Evolutionary conservation across 2,113 vertebrate genomes (phyloP).

Genomic region (Noturus placidus): DNA sequence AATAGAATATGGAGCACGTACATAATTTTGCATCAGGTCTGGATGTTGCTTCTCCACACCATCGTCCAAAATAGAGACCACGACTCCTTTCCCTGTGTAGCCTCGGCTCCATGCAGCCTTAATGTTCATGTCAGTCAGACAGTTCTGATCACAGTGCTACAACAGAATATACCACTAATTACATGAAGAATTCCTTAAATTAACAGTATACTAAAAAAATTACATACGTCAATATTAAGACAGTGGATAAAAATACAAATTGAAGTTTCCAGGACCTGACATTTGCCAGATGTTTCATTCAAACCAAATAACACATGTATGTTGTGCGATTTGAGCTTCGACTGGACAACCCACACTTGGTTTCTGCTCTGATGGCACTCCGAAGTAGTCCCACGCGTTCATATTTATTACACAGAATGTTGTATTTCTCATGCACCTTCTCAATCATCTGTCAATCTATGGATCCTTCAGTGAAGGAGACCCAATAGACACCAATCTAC

Average conservation of each 20-base stretch:
- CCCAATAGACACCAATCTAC: not conserved
- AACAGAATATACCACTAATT: slow-evolving; percentile 22
- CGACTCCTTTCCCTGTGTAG: slow-evolving; percentile 91
- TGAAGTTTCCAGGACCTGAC: not conserved
- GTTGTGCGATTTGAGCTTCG: not conserved
- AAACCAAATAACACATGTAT: not conserved
- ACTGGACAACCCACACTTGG: not conserved
- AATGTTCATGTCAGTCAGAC: slow-evolving; percentile 90
- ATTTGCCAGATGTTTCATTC: not conserved
- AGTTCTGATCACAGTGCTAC: slow-evolving; percentile 85
- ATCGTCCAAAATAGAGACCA: slow-evolving; percentile 92
- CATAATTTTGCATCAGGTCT: slow-evolving; percentile 93
- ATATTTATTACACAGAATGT: not conserved
- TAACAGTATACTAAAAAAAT: not conserved
- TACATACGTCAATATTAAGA: not conserved
- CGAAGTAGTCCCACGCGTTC: not conserved
- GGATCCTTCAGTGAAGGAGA: not conserved
- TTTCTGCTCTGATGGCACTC: not conserved
- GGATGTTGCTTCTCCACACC: slow-evolving; percentile 90
- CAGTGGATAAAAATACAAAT: not conserved
- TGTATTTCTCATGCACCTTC: not conserved
- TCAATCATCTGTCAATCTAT: not conserved
- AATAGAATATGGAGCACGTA: slow-evolving; percentile 71
- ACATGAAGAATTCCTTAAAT: not conserved
- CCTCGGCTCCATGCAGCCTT: slow-evolving; percentile 90